phyloP scores from a whole-genome alignment of 2,113 vertebrate species.

The Neotoma lepida region DNA sequence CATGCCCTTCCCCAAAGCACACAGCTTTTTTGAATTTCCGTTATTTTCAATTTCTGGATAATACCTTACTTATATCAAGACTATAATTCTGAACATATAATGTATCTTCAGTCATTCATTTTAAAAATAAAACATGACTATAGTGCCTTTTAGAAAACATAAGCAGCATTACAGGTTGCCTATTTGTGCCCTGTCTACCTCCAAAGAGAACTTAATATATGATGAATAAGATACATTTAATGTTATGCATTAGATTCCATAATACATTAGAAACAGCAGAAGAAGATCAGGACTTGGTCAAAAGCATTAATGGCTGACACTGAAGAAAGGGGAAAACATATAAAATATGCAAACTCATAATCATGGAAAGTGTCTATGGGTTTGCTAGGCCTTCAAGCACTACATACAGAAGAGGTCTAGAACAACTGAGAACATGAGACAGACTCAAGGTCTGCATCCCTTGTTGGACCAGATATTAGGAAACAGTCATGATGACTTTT shows the following conservation, averaged over 20 bases:
- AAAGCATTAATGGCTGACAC: constrained; percentile 17
- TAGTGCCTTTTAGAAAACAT: constrained; percentile 6
- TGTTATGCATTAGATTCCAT: constrained; percentile 23
- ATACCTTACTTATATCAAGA: constrained; percentile 34
- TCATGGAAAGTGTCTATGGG: neutral
- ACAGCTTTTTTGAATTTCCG: constrained; percentile 22
- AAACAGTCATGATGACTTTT: neutral
- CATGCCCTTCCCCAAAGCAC: neutral
- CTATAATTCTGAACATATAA: neutral
- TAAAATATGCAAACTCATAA: neutral
- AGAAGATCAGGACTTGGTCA: neutral
- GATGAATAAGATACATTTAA: constrained; percentile 42
- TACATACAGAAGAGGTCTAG: neutral
- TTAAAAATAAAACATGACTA: constrained; percentile 29
- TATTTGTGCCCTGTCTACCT: neutral
- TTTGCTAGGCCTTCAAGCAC: neutral
- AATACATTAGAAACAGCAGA: neutral
- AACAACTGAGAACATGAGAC: neutral
- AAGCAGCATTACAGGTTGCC: neutral
- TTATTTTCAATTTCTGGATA: constrained; percentile 20
- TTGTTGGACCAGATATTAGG: neutral
- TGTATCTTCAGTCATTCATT: constrained; percentile 3
- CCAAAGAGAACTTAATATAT: constrained; percentile 38
- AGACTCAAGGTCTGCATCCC: neutral
- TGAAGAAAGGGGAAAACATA: neutral